phyloP scores from a whole-genome alignment of 2,888 invertebrate species.

The Phyllotreta striolata region DNA sequence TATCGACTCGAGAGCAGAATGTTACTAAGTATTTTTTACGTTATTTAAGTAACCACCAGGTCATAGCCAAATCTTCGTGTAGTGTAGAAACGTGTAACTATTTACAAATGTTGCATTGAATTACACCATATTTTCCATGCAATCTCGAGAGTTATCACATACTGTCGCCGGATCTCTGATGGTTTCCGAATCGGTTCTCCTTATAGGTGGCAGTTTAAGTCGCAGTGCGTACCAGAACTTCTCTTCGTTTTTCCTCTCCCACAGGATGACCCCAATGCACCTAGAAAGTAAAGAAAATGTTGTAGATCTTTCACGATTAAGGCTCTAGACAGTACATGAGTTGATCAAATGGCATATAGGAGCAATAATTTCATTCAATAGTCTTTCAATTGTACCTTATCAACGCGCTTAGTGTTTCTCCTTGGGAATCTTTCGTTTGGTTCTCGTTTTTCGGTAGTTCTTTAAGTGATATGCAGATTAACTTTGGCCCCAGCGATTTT shows the following conservation, averaged over 20 bases:
- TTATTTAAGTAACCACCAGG: too few species aligned
- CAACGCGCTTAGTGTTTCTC: constrained; percentile 59
- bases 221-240: constrained; percentile 73
- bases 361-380: neutral
- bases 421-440: constrained; percentile 59
- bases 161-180: constrained; percentile 46
- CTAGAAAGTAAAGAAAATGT: constrained; percentile 12
- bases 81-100: constrained; percentile 3
- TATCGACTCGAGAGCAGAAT: too few species aligned
- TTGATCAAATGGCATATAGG: neutral
- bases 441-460: constrained; percentile 57
- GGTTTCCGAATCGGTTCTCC: constrained; percentile 37
- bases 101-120: constrained; percentile 32
- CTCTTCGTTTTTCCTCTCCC: constrained; percentile 57
- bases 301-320: neutral
- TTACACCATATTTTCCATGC: constrained; percentile 55
- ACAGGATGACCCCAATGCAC: constrained; percentile 64
- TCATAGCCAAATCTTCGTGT: too few species aligned
- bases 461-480: constrained; percentile 60
- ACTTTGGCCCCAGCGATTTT: constrained; percentile 53
- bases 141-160: constrained; percentile 52
- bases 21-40: too few species aligned
- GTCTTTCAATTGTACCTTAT: constrained; percentile 11
- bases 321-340: too few species aligned
- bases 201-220: constrained; percentile 68